Evolutionary conservation across 2,113 vertebrate genomes (phyloP).

Genomic region (Heterocephalus glaber): DNA sequence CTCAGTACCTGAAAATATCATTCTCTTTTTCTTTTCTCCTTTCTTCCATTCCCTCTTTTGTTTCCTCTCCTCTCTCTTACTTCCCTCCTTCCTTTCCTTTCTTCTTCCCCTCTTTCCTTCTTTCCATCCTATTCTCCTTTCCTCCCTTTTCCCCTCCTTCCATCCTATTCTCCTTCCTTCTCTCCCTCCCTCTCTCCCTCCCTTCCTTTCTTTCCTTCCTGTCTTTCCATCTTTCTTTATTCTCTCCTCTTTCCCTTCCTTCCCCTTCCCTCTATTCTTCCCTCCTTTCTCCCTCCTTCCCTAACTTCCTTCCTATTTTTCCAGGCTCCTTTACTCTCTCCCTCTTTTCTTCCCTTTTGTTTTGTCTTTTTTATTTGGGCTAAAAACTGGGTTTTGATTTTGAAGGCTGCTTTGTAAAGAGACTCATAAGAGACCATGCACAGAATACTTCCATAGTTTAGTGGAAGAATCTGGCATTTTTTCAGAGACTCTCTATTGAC

Average conservation of each 20-base stretch:
- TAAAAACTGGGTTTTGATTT: conserved; percentile 20
- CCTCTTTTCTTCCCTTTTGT: not conserved
- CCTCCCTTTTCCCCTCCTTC: not conserved
- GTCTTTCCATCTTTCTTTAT: accelerated
- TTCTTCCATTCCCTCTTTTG: too few species aligned
- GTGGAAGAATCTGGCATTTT: not conserved
- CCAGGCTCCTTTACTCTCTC: too few species aligned
- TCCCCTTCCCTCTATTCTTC: not conserved
- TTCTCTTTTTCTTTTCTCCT: not conserved
- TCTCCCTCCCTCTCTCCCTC: not conserved
- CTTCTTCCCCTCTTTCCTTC: not conserved
- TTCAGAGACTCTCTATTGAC: conserved; percentile 16
- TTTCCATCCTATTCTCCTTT: accelerated
- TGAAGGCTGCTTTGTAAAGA: conserved; percentile 41
- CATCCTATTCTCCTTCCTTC: not conserved
- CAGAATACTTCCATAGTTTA: conserved; percentile 21
- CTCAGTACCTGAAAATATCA: not conserved
- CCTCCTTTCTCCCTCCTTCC: too few species aligned
- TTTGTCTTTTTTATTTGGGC: not conserved
- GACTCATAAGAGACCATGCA: not conserved
- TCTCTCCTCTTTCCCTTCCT: accelerated
- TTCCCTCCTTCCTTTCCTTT: accelerated
- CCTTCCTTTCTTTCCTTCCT: too few species aligned
- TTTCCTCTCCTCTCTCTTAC: not conserved
- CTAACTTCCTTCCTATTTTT: too few species aligned